phyloP scores from a whole-genome alignment of 2,797 vertebrate genomes.

The Dryobates pubescens region DNA sequence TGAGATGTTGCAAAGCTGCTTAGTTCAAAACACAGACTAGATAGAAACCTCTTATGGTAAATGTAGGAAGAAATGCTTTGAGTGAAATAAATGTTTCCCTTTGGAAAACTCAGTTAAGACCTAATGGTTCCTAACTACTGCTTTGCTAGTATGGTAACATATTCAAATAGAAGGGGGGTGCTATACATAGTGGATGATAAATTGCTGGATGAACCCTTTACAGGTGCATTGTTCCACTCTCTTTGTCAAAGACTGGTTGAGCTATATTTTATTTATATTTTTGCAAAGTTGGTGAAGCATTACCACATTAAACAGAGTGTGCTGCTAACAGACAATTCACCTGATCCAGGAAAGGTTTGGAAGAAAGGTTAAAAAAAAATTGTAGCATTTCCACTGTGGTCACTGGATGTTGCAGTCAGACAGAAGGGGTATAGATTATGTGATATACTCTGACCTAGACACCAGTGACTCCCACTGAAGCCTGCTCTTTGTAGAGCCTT shows the following conservation, averaged over 20 bases:
- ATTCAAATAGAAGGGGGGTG: background rate
- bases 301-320: background rate
- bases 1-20: constrained; percentile 34
- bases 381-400: background rate
- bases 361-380: background rate
- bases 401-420: background rate
- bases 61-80: background rate
- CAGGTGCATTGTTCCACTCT: background rate
- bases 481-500: background rate
- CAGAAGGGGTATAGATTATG: too few species aligned
- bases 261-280: background rate
- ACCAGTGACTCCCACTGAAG: fast-evolving
- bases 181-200: background rate
- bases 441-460: background rate
- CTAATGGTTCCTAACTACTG: background rate
- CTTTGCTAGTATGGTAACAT: background rate
- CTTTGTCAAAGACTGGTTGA: background rate
- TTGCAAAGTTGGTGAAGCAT: background rate
- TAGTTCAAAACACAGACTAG: constrained; percentile 21
- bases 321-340: background rate
- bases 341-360: background rate
- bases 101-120: constrained; percentile 22
- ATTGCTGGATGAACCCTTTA: background rate
- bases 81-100: constrained; percentile 36
- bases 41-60: constrained; percentile 5